Base-by-base conservation (phyloP, 2,888 invertebrate genomes). In the Lasioglossum pauxillum region DNA sequence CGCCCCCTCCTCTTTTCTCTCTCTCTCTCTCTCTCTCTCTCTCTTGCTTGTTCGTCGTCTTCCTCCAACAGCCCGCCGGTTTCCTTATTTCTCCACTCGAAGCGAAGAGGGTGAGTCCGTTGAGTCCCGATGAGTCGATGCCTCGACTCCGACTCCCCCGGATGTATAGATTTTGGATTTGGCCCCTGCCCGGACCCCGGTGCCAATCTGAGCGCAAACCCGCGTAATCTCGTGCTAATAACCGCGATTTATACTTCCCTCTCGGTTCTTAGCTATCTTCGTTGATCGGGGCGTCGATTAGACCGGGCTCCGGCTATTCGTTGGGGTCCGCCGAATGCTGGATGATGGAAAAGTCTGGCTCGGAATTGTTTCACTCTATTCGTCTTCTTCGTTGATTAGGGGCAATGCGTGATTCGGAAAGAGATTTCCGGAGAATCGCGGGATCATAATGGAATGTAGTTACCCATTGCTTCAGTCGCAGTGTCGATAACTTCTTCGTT, bases 151-250 rank as follows among this genome's bases (percentile, higher is more conserved):
- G 53, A 23, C 73, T 19, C 60, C 73, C 67, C 44, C 64, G 87
- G 90, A 94, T 93, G 91, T 93, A 93, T 94, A 93, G 94, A 95
- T 95, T 95, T 94, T 93, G 94, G 94, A 95, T 95, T 94, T 94
- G 87, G 88, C 83, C 89, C 86, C 89, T 88, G 87, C 88, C 80
- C 46, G 77, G 75, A 44, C 82, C 84, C 84, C 82, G 77, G 85
- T 88, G 85, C 90, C 91, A 93, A 92, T 93, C 93, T 90, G 90
- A 91, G 91, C 91, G 91, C 92, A 92, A 92, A 90, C 92, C 92
- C 91, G 90, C 93, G 94, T 95, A 95, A 95, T 95, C 95, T 95
- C 93, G 90, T 91, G 93, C 95, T 95, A 95, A 95, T 95, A 95
- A 95, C 95, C 90, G 91, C 94, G 95, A 95, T 95, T 95, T 95